phyloP scores from a whole-genome alignment of 92 coral and sea anemone species.

The Hydrozoanthus gracilis region DNA sequence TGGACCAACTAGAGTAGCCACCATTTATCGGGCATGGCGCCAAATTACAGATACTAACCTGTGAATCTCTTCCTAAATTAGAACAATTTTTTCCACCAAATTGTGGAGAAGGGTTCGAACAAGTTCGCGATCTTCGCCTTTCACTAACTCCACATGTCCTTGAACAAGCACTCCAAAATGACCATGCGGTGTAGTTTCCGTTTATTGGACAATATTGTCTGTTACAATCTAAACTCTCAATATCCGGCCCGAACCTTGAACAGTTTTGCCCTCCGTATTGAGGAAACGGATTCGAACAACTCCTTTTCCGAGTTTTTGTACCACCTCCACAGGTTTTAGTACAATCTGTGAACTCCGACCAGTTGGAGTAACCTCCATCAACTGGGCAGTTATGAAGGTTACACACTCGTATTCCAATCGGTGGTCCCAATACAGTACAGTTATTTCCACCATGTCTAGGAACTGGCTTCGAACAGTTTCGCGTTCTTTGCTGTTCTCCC shows the following conservation, averaged over 20 bases:
- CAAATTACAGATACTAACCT: slow-evolving; percentile 56
- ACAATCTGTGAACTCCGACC: slow-evolving; percentile 71
- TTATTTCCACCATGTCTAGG: slow-evolving; percentile 61
- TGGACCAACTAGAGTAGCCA: slow-evolving; percentile 64
- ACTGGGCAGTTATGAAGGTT: slow-evolving; percentile 70
- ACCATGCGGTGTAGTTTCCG: slow-evolving; percentile 83
- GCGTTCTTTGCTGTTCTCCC: slow-evolving; percentile 55
- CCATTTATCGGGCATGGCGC: slow-evolving; percentile 73
- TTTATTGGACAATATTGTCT: slow-evolving; percentile 76
- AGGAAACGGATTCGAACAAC: slow-evolving; percentile 70
- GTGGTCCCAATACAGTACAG: slow-evolving; percentile 46
- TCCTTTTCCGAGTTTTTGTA: slow-evolving; percentile 50
- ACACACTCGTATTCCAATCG: slow-evolving; percentile 41
- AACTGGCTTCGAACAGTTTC: slow-evolving; percentile 58
- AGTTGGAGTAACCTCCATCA: slow-evolving; percentile 67
- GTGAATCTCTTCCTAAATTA: slow-evolving; percentile 59
- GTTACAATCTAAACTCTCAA: slow-evolving; percentile 60
- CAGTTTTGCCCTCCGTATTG: slow-evolving; percentile 67
- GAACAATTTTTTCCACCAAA: slow-evolving; percentile 85
- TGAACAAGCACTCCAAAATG: slow-evolving; percentile 65
- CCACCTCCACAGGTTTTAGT: slow-evolving; percentile 68
- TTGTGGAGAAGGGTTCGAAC: slow-evolving; percentile 80
- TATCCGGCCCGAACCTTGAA: slow-evolving; percentile 66
- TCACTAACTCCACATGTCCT: slow-evolving; percentile 74
- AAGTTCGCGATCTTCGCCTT: slow-evolving; percentile 62